Conservation (phyloP, 2,888 invertebrate species). For the Brachypalpus laphriformis region DNA sequence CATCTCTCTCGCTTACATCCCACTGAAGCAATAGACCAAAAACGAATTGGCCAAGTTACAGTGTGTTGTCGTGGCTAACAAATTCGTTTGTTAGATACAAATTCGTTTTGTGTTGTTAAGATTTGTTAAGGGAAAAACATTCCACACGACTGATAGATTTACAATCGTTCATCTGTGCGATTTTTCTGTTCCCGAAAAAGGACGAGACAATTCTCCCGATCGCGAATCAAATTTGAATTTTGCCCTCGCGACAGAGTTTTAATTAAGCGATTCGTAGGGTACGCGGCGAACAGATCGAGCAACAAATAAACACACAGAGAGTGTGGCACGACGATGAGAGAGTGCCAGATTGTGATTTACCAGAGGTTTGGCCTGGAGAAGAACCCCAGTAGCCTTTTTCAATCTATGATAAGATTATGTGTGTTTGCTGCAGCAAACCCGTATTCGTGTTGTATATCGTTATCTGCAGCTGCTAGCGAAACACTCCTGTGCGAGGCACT, state of each 20-base stretch:
- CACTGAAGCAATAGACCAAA: slow-evolving; percentile 41
- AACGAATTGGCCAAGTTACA: slow-evolving; percentile 47
- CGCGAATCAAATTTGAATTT: slow-evolving; percentile 62
- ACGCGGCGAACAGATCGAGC: slow-evolving; percentile 33
- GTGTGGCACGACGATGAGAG: slow-evolving; percentile 43
- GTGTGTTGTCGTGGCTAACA: slow-evolving; percentile 48
- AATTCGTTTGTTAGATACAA: slow-evolving; percentile 58
- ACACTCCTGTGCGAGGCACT: neutral
- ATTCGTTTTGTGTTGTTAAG: slow-evolving; percentile 3
- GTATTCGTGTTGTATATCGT: slow-evolving; percentile 56
- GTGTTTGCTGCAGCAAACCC: slow-evolving; percentile 39
- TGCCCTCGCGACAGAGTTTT: slow-evolving; percentile 50
- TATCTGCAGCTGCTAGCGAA: slow-evolving; percentile 34
- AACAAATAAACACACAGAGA: slow-evolving; percentile 18
- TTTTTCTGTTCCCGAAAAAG: slow-evolving; percentile 46
- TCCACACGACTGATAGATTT: slow-evolving; percentile 70
- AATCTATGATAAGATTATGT: slow-evolving; percentile 57
- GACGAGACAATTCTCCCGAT: slow-evolving; percentile 16
- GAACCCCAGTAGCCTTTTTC: slow-evolving; percentile 60
- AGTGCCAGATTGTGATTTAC: slow-evolving; percentile 72
- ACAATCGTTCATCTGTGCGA: slow-evolving; percentile 28
- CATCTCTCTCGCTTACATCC: slow-evolving; percentile 40
- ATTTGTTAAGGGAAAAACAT: slow-evolving; percentile 2
- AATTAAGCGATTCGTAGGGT: slow-evolving; percentile 70
- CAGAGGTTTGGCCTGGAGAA: slow-evolving; percentile 42